These are phyloP conservation scores for Pteropus alecto DNA, from an alignment of 2,113 vertebrate species.

Conservation along the genomic window DNA sequence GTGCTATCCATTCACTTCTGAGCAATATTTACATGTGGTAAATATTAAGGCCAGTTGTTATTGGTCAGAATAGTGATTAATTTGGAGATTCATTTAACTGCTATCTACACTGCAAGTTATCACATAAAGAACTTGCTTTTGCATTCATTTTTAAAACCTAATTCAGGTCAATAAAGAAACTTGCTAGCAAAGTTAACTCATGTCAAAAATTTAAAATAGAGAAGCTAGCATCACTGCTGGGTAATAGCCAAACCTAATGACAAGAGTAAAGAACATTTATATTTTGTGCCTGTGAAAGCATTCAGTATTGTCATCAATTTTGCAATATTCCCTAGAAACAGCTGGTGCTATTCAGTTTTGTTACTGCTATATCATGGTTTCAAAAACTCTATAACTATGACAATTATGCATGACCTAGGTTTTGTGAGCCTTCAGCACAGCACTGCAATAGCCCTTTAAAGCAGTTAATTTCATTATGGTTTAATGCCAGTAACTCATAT, in stretches of 20 bases:
- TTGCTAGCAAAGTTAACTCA: neutral
- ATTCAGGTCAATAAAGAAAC: neutral
- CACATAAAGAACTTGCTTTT: neutral
- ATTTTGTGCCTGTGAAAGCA: slow-evolving; percentile 36
- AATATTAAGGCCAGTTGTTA: neutral
- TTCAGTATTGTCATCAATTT: neutral
- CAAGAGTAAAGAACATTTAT: neutral
- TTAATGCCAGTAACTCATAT: slow-evolving; percentile 40
- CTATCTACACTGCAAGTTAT: slow-evolving; percentile 31
- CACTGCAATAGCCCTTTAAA: neutral
- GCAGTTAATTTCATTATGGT: slow-evolving; percentile 52
- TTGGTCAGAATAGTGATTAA: neutral
- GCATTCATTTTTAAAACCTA: slow-evolving; percentile 12
- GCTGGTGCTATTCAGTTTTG: neutral
- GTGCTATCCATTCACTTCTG: neutral
- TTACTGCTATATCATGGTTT: neutral
- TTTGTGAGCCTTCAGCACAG: neutral
- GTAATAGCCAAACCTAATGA: neutral
- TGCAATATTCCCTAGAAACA: neutral
- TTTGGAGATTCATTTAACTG: slow-evolving; percentile 28
- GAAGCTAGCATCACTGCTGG: neutral
- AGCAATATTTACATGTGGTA: neutral
- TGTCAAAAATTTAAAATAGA: slow-evolving; percentile 27
- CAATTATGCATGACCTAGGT: neutral
- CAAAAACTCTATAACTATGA: neutral